Evolutionary conservation across 2,797 vertebrate species (phyloP).

Genomic region (Gobio occitaniae): DNA sequence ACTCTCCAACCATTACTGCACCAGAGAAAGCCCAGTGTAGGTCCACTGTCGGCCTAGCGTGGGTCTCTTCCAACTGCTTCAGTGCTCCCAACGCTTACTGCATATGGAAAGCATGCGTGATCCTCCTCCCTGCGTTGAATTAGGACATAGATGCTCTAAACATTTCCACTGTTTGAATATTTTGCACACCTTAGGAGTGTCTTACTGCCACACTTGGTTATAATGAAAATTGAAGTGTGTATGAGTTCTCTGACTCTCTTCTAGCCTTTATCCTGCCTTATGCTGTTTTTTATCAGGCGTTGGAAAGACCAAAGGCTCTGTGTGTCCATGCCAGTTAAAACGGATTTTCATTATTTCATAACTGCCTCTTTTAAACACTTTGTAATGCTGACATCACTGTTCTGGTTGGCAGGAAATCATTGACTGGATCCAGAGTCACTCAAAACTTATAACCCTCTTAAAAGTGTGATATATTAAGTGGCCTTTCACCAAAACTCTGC

Average conservation of each 20-base stretch:
- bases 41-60: slow-evolving; percentile 9
- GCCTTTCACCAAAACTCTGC: slow-evolving; percentile 19
- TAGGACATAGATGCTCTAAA: slow-evolving; percentile 68
- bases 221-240: slow-evolving; percentile 22
- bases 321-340: slow-evolving; percentile 60
- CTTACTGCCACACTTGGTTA: not conserved
- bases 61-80: slow-evolving; percentile 67
- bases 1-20: slow-evolving; percentile 77
- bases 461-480: not conserved
- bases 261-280: not conserved
- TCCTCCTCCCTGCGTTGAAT: slow-evolving; percentile 65
- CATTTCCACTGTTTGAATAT: slow-evolving; percentile 68
- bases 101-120: slow-evolving; percentile 81
- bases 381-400: slow-evolving; percentile 59
- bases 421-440: slow-evolving; percentile 47
- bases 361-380: slow-evolving; percentile 58
- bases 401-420: slow-evolving; percentile 35
- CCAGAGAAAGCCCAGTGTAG: slow-evolving; percentile 54
- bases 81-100: slow-evolving; percentile 74
- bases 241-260: not conserved
- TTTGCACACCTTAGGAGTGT: slow-evolving; percentile 48
- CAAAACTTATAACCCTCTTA: slow-evolving; percentile 15
- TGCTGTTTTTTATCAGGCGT: not conserved
- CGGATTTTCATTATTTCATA: slow-evolving; percentile 55
- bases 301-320: slow-evolving; percentile 11